Evolutionary conservation across 2,113 vertebrate genomes (phyloP).

Genomic region (Callipepla squamata): DNA sequence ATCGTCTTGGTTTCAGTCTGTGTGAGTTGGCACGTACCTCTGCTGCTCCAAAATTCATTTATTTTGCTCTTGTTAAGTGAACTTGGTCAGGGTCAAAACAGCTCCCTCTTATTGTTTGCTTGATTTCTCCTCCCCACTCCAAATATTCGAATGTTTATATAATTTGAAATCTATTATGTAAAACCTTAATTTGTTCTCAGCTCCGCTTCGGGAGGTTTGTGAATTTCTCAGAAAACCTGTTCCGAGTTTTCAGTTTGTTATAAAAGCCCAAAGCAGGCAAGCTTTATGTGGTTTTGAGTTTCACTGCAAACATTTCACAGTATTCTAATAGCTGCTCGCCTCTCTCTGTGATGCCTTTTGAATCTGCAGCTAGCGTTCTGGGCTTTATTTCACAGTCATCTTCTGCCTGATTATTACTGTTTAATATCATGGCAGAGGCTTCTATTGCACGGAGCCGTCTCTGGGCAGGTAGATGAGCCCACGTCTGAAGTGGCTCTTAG

Average conservation of each 20-base stretch:
- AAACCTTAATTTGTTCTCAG: slow-evolving; percentile 22
- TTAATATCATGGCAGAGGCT: not conserved
- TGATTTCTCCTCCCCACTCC: not conserved
- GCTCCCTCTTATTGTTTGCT: slow-evolving; percentile 37
- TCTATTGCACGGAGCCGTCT: not conserved
- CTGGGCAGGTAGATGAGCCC: not conserved
- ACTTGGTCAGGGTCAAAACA: slow-evolving; percentile 33
- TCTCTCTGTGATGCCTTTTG: slow-evolving; percentile 34
- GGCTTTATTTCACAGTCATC: not conserved
- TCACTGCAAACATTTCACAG: slow-evolving; percentile 48
- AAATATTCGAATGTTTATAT: not conserved
- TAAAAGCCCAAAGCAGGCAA: slow-evolving; percentile 53
- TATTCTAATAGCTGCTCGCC: slow-evolving; percentile 35
- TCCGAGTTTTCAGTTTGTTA: slow-evolving; percentile 58
- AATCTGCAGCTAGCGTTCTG: slow-evolving; percentile 9
- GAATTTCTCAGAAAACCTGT: slow-evolving; percentile 41
- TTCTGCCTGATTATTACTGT: not conserved
- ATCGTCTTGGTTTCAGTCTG: slow-evolving; percentile 9
- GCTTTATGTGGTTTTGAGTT: slow-evolving; percentile 61
- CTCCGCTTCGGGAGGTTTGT: not conserved
- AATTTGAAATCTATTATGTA: slow-evolving; percentile 14
- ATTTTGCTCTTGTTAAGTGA: slow-evolving; percentile 27
- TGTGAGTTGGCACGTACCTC: not conserved
- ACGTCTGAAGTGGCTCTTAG: not conserved
- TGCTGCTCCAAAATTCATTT: slow-evolving; percentile 18